Evolutionary conservation across 1,140 invertebrate genomes (phyloP).

Genomic region (Phortica variegata): DNA sequence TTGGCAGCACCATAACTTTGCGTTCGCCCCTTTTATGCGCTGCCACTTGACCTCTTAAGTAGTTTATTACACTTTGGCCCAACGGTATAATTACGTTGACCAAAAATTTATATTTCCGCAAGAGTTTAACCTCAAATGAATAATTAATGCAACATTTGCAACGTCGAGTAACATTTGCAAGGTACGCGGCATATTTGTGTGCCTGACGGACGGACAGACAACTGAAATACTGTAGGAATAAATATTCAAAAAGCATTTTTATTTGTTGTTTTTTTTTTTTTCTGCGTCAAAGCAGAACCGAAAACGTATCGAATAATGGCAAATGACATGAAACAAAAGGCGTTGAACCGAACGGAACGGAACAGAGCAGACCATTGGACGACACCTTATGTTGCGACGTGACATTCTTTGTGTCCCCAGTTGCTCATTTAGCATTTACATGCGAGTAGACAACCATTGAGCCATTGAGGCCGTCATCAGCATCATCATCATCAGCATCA

Average conservation of each 20-base stretch:
- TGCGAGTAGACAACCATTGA: too few relatives aligned
- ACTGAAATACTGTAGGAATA: conserved; percentile 27
- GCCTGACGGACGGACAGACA: conserved; percentile 17
- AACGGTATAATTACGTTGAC: conserved; percentile 36
- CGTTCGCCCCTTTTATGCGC: conserved; percentile 27
- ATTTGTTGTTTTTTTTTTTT: conserved; percentile 15
- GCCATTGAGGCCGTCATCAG: conserved; percentile 17
- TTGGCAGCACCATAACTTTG: conserved; percentile 28
- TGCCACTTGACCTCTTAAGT: too few relatives aligned
- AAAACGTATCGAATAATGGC: too few relatives aligned
- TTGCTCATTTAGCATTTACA: conserved; percentile 33
- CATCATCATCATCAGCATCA: conserved; percentile 31
- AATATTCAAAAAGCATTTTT: conserved; percentile 41
- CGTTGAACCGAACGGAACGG: neutral
- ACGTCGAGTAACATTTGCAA: neutral
- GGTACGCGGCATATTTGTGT: conserved; percentile 1
- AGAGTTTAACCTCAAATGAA: conserved; percentile 29
- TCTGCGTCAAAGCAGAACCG: conserved; percentile 9
- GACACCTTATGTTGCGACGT: conserved; percentile 15
- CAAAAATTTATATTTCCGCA: conserved; percentile 32
- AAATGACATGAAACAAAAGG: neutral
- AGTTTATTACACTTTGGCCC: too few relatives aligned
- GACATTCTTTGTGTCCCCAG: conserved; percentile 30
- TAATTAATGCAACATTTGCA: conserved; percentile 34
- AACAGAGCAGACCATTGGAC: conserved; percentile 15